Evolutionary conservation across 2,797 vertebrate species (phyloP), one percentile per base, ranked within the genome.

Genomic region (Sarcoramphus papa): DNA sequence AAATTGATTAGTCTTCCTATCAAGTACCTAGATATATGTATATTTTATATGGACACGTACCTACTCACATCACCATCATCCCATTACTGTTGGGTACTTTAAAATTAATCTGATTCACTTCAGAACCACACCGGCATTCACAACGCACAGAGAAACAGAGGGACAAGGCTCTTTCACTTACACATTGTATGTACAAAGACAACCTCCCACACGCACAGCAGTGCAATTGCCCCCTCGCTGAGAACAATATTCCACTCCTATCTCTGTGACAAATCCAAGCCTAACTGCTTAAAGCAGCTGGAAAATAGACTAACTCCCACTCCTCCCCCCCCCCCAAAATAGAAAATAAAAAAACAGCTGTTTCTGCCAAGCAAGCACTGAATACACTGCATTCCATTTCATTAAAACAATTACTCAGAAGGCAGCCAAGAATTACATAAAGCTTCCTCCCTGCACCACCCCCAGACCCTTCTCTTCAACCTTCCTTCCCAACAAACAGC

Each of bases 381-480:
- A 97, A 97, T 97, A 93, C 95, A 88, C 94, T 92, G 96, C 98
- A 98, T 98, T 98, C 98, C 98, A 98, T 98, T 98, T 97, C 98
- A 98, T 98, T 98, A 98, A 98, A 98, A 98, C 98, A 98, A 98
- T 98, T 97, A 97, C 97, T 97, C 97, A 96, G 97, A 97, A 97
- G 96, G 91, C 90, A 95, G 98, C 98, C 98, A 98, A 98, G 96
- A 98, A 98, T 98, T 97, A 98, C 98, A 98, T 97, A 98, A 97
- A 98, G 97, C 97, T 98, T 98, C 98, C 98, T 98, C 97, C 95
- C 93, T 69, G 93, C 97, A 94, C 97, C 95, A 77, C 90, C 97
- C 97, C 93, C 87, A 75, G 64, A 65, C 88, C 88, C 72, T 79
- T 91, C 51, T 37, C 91, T 37, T 64, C 79, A 79, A 12, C 21